These are phyloP conservation scores for Metallyticus violacea DNA, from an alignment of 2,888 invertebrate species.

Conservation along the genomic window DNA sequence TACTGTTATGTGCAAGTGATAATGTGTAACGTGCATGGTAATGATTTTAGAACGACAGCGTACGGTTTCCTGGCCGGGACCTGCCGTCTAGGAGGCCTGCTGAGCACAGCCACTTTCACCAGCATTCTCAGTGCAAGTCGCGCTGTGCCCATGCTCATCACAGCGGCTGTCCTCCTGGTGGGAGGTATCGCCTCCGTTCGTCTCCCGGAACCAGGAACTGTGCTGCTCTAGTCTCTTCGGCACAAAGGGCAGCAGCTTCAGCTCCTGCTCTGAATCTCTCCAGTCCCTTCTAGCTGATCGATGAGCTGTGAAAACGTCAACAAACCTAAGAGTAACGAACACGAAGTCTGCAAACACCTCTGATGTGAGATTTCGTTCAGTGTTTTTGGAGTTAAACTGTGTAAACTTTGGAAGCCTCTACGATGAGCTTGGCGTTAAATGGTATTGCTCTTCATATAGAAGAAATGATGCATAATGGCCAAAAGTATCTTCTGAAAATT, in stretches of 20 bases:
- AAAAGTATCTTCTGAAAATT: no score
- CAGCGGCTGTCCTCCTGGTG: slow-evolving; percentile 45
- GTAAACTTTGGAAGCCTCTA: no score
- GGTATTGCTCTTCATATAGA: no score
- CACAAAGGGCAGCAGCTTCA: neutral
- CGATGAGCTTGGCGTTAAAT: no score
- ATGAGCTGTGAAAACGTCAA: neutral
- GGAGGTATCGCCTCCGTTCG: slow-evolving; percentile 47
- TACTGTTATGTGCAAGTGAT: no score
- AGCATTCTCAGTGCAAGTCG: slow-evolving; percentile 45
- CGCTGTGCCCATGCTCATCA: slow-evolving; percentile 47
- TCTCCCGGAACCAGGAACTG: slow-evolving; percentile 48
- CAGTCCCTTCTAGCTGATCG: neutral
- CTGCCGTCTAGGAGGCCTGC: slow-evolving; percentile 47
- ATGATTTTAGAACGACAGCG: slow-evolving; percentile 45
- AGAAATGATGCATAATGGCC: no score
- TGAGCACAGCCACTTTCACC: slow-evolving; percentile 48
- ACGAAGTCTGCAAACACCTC: neutral
- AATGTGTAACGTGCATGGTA: neutral
- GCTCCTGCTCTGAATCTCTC: neutral
- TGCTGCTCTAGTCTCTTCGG: slow-evolving; percentile 43
- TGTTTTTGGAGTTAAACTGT: neutral
- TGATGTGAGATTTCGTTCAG: neutral
- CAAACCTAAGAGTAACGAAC: no score
- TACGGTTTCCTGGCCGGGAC: slow-evolving; percentile 48